Conservation (phyloP, 2,113 vertebrate genomes). For the Marmota monax region DNA sequence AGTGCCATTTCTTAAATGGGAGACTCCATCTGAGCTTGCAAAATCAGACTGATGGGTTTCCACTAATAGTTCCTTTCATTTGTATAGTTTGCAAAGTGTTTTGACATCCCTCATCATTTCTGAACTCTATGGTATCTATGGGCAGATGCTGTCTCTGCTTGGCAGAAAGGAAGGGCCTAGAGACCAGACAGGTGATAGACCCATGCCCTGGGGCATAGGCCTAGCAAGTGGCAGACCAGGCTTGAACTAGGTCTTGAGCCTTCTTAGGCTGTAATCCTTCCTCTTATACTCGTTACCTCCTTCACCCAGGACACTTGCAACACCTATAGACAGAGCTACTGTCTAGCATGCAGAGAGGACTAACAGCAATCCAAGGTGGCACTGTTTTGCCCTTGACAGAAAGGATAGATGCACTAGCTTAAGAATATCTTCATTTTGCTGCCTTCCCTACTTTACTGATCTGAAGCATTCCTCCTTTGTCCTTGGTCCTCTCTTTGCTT, state of each 20-base stretch:
- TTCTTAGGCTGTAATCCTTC: not conserved
- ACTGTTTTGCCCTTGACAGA: not conserved
- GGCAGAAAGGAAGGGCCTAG: not conserved
- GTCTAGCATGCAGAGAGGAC: not conserved
- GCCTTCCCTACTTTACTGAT: not conserved
- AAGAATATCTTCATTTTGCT: not conserved
- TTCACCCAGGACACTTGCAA: not conserved
- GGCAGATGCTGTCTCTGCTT: not conserved
- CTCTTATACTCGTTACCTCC: not conserved
- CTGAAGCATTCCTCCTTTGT: not conserved
- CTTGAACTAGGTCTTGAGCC: not conserved
- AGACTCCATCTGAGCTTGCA: constrained; percentile 74
- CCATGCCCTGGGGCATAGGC: not conserved
- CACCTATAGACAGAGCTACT: not conserved
- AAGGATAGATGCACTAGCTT: not conserved
- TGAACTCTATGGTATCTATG: not conserved
- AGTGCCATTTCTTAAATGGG: constrained; percentile 75
- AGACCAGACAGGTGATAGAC: not conserved
- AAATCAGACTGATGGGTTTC: constrained; percentile 67
- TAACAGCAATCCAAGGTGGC: not conserved
- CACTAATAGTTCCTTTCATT: constrained; percentile 26
- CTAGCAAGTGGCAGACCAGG: not conserved
- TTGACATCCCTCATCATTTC: constrained; percentile 3
- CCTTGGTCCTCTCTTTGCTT: not conserved
- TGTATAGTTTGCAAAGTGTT: constrained; percentile 19